Percentiles rank a stretch among this genome's conserved stretches.
These are phyloP conservation scores for Helobdella robusta DNA, from an alignment of 2,888 invertebrate species.

Conservation along the genomic window DNA sequence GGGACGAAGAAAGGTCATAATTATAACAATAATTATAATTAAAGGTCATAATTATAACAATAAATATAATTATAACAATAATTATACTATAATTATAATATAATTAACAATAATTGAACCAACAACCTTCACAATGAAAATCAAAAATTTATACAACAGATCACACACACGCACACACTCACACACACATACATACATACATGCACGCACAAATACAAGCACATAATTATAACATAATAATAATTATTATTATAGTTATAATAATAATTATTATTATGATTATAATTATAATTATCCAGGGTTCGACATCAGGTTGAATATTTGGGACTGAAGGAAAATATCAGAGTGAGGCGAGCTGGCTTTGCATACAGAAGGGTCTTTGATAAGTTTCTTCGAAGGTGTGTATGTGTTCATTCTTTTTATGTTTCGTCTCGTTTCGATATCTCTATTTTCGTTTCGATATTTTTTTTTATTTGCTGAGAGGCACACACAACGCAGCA, in stretches of 20 bases:
- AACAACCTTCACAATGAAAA: too few species aligned
- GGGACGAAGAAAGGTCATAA: slow-evolving; percentile 55
- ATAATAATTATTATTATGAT: not conserved
- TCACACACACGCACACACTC: too few species aligned
- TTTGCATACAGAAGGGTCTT: slow-evolving; percentile 60
- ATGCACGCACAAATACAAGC: too few species aligned
- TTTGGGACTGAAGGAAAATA: slow-evolving; percentile 61
- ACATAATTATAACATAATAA: too few species aligned
- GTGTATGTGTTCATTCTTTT: slow-evolving; percentile 6
- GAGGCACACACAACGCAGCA: too few species aligned
- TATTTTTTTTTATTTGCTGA: too few species aligned
- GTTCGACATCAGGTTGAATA: slow-evolving; percentile 63
- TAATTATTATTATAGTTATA: not conserved
- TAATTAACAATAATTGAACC: too few species aligned
- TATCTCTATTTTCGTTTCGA: too few species aligned
- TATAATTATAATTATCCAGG: slow-evolving; percentile 40
- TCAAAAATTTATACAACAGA: too few species aligned
- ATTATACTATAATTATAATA: too few species aligned
- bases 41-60: not conserved
- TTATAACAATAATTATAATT: not conserved
- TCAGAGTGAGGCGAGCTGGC: slow-evolving; percentile 60
- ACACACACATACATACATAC: too few species aligned
- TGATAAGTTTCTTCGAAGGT: slow-evolving; percentile 57
- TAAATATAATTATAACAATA: not conserved
- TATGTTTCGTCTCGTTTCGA: too few species aligned